Percentiles rank a stretch among this genome's conserved stretches.
These are phyloP conservation scores for Cydia splendana DNA, from an alignment of 1,140 invertebrate genomes.

Conservation along the genomic window DNA sequence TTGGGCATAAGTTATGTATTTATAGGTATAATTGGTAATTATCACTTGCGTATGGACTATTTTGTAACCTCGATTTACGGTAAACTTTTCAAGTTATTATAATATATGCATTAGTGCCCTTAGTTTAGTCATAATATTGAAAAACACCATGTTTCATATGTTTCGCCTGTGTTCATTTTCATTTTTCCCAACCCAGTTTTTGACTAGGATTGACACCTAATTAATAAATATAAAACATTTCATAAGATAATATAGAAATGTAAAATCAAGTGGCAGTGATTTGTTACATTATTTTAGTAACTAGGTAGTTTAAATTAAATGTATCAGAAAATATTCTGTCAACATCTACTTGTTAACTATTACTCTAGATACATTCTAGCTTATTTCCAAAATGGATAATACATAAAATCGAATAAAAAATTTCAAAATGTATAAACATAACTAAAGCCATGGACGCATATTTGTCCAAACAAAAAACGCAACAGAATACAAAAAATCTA, in stretches of 20 bases:
- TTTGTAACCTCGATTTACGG: neutral
- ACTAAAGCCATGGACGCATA: conserved; percentile 32
- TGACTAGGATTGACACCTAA: conserved; percentile 76
- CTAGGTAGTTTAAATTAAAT: conserved; percentile 9
- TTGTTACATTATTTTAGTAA: conserved; percentile 30
- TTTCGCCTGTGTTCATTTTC: conserved; percentile 5
- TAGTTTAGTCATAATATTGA: neutral
- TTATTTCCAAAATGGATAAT: conserved; percentile 40
- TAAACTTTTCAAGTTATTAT: neutral
- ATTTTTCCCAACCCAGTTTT: conserved; percentile 68
- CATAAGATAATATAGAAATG: conserved; percentile 34
- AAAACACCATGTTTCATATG: neutral
- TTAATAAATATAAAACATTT: conserved; percentile 42
- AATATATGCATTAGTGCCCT: neutral
- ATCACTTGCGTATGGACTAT: neutral
- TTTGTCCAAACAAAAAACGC: conserved; percentile 22
- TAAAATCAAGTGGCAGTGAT: conserved; percentile 68
- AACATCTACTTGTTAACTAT: conserved; percentile 42
- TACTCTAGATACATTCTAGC: conserved; percentile 37
- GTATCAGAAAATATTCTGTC: conserved; percentile 9
- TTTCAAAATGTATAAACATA: conserved; percentile 38
- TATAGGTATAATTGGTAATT: neutral
- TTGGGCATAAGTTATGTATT: too few species aligned
- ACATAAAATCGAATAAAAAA: conserved; percentile 35
- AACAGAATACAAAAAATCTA: conserved; percentile 3